Percentiles rank a stretch among this genome's conserved stretches.
Conservation (phyloP, 2,888 invertebrate species). For the Scrobipalpa atriplicella region DNA sequence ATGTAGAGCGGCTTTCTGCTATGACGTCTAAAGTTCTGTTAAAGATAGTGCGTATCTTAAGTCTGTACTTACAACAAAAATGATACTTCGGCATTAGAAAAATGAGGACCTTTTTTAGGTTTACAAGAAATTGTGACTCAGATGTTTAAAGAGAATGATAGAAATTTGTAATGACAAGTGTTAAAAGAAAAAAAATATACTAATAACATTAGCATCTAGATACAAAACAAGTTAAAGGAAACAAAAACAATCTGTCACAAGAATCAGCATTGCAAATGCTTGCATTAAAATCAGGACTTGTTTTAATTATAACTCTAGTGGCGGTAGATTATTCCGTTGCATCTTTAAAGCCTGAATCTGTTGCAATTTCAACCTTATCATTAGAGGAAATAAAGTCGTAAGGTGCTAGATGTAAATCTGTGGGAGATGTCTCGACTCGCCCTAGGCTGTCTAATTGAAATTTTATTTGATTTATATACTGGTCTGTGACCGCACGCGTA, state of each 20-base stretch:
- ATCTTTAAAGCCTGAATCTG: background rate
- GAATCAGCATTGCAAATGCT: conserved; percentile 16
- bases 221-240: background rate
- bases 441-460: conserved; percentile 42
- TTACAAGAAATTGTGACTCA: no score
- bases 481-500: conserved; percentile 43
- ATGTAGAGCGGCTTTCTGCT: conserved; percentile 40
- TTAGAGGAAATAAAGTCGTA: background rate
- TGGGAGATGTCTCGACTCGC: conserved; percentile 1
- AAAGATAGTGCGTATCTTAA: background rate
- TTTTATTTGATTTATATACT: conserved; percentile 53
- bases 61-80: no score
- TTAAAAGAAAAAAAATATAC: no score
- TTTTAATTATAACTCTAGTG: conserved; percentile 19
- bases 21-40: conserved; percentile 25
- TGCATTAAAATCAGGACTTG: conserved; percentile 16
- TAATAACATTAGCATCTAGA: no score
- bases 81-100: no score
- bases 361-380: background rate
- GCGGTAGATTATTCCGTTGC: background rate
- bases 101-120: no score
- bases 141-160: no score
- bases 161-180: no score
- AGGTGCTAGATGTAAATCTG: background rate
- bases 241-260: conserved; percentile 1